Base-by-base conservation (phyloP, 2,113 vertebrate genomes). In the Vimba vimba region DNA sequence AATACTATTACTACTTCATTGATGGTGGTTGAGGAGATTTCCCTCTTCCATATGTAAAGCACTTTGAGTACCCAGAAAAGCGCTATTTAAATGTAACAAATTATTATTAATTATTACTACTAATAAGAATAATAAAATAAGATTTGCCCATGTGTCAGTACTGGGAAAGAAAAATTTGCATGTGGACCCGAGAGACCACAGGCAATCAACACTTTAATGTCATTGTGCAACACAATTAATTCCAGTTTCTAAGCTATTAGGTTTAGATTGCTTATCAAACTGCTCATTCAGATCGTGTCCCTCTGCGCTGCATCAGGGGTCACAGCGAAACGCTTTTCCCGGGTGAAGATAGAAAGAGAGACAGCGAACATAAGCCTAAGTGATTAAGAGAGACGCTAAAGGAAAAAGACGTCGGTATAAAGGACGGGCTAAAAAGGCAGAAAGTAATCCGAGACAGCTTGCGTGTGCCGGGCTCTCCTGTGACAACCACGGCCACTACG, bases 191-290 rank as follows among this genome's bases (percentile, higher is more conserved):
- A 27, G 68, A 66, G 75, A 75, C 80, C 21, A 25, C 75, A 60
- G 80, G 52, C 79, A 9, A 86, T 87, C 69, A 87, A 85, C 88
- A 73, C 83, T 64, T 33, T 76, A 83, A 71, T 89, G 82, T 90
- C 86, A 79, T 66, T 69, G 83, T 86, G 81, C 85, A 71, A 76
- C 17, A 82, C 91, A 91, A 90, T 93, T 93, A 85, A 92, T 91
- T 89, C 86, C 60, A 91, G 91, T 92, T 92, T 90, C 82, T 57
- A 6, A 87, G 88, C 88, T 83, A 90, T 93, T 94, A 89, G 87
- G 62, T 86, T 89, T 86, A 75, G 79, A 90, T 90, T 90, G 91
- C 90, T 91, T 90, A 91, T 92, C 86, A 92, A 93, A 93, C 88
- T 88, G 86, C 90, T 91, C 90, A 86, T 88, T 91, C 87, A 89